phyloP scores from a whole-genome alignment of 2,888 invertebrate species.

The Sarcophaga caerulescens region DNA sequence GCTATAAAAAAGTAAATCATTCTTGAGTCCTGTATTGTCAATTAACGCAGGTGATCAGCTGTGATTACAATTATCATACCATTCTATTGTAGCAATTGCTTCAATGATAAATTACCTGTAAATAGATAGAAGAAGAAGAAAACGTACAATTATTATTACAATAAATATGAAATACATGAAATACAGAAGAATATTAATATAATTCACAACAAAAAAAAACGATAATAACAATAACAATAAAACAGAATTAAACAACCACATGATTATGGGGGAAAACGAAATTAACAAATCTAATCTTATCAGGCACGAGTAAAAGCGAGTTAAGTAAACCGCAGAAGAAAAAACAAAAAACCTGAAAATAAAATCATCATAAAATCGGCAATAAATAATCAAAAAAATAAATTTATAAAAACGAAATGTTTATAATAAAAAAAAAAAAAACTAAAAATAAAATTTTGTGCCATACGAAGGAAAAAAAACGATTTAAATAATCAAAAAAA shows the following conservation, averaged over 20 bases:
- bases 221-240: background rate
- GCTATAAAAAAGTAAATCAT: too few species aligned
- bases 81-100: too few species aligned
- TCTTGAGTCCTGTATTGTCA: too few species aligned
- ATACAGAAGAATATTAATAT: background rate
- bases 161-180: constrained; percentile 34
- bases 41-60: too few species aligned
- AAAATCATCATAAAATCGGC: too few species aligned
- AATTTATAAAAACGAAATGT: background rate
- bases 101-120: constrained; percentile 49
- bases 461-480: background rate
- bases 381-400: background rate
- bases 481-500: background rate
- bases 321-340: background rate
- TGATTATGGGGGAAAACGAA: too few species aligned
- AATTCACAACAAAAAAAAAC: background rate
- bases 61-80: too few species aligned
- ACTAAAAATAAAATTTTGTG: background rate
- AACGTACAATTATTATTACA: constrained; percentile 35
- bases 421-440: too few species aligned
- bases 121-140: constrained; percentile 44
- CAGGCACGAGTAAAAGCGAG: constrained; percentile 15
- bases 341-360: background rate
- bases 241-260: too few species aligned
- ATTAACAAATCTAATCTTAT: constrained; percentile 43